Evolutionary conservation across 2,113 vertebrate genomes (phyloP).

Genomic region (Hippocampus zosterae): DNA sequence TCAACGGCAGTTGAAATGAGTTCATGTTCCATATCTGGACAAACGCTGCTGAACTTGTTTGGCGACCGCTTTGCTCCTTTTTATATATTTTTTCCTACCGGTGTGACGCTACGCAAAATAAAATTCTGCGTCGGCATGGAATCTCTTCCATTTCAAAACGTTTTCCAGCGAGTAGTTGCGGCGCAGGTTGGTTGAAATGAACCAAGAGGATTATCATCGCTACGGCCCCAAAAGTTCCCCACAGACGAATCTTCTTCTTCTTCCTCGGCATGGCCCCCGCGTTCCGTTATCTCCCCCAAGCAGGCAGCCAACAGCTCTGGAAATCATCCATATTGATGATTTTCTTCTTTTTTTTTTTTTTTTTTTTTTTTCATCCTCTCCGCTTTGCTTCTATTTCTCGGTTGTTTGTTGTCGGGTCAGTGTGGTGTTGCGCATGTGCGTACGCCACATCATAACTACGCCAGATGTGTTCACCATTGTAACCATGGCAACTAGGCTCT

Average conservation of each 20-base stretch:
- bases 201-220: constrained; percentile 44
- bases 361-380: neutral
- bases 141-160: neutral
- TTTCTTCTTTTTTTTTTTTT: neutral
- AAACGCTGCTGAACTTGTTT: too few relatives aligned
- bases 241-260: constrained; percentile 40
- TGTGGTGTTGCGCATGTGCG: constrained; percentile 29
- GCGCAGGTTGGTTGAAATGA: constrained; percentile 30
- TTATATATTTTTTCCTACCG: too few relatives aligned
- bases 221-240: constrained; percentile 37
- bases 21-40: too few relatives aligned
- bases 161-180: constrained; percentile 26
- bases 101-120: neutral
- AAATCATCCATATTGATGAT: constrained; percentile 46
- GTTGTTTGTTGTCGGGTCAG: constrained; percentile 8
- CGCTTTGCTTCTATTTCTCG: constrained; percentile 19
- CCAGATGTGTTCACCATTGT: constrained; percentile 74
- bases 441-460: constrained; percentile 43
- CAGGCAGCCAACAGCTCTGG: constrained; percentile 26
- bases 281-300: constrained; percentile 44
- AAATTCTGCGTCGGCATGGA: neutral
- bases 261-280: constrained; percentile 26
- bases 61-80: neutral
- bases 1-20: too few relatives aligned
- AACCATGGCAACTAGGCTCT: constrained; percentile 68